Percentiles rank a stretch among this genome's conserved stretches.
Conservation (phyloP, 2,797 vertebrate species). For the Pipistrellus nathusii region DNA sequence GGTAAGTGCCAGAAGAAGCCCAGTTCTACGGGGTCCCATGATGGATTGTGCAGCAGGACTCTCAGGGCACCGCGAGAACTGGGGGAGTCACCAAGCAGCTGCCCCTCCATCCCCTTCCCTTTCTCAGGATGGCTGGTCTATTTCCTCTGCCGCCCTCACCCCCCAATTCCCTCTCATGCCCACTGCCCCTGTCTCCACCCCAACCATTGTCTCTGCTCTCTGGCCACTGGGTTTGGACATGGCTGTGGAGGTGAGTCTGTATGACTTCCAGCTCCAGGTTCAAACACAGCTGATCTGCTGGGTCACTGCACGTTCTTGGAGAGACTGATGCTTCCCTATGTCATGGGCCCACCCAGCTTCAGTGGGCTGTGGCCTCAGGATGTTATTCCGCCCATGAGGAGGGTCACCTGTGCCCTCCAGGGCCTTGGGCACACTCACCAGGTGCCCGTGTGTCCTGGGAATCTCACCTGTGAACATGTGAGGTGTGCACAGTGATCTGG, state of each 20-base stretch:
- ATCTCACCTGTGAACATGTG: neutral
- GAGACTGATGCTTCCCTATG: neutral
- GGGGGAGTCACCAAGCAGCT: neutral
- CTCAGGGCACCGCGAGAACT: neutral
- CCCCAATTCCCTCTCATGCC: neutral
- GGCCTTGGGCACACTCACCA: neutral
- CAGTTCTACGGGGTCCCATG: neutral
- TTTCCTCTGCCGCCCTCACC: neutral
- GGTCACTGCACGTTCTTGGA: rapidly evolving
- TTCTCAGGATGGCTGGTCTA: neutral
- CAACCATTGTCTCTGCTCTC: neutral
- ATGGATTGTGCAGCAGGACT: neutral
- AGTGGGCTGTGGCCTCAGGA: neutral
- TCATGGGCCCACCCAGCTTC: rapidly evolving
- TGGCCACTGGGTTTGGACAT: neutral
- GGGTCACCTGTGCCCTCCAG: too few species aligned
- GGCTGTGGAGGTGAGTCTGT: neutral
- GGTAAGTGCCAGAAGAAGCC: neutral
- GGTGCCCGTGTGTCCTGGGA: neutral
- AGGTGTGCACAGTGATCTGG: rapidly evolving
- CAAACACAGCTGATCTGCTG: neutral
- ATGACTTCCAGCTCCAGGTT: neutral
- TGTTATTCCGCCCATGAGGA: neutral
- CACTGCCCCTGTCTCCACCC: rapidly evolving
- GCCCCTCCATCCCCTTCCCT: too few species aligned